These are phyloP conservation scores for Datnioides undecimradiatus DNA, from an alignment of 2,113 vertebrate species.

Conservation along the genomic window DNA sequence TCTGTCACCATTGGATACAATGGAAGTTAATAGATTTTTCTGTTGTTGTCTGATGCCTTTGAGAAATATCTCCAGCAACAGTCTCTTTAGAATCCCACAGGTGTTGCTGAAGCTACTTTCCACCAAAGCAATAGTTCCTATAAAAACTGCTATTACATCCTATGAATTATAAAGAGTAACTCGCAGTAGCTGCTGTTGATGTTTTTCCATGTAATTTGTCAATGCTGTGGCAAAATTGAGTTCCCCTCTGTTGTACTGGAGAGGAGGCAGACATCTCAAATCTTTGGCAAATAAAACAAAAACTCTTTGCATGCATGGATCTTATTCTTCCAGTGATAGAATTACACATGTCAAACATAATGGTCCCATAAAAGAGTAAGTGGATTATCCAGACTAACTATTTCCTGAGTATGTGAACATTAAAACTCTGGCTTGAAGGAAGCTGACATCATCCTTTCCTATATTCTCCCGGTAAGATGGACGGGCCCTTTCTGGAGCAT, in stretches of 20 bases:
- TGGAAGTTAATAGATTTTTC: too few species aligned
- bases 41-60: too few species aligned
- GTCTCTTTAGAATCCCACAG: too few species aligned
- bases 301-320: not conserved
- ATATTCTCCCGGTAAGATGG: constrained; percentile 5
- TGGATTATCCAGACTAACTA: not conserved
- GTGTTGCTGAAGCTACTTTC: not conserved
- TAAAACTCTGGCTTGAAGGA: not conserved
- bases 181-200: not conserved
- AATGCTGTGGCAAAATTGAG: not conserved
- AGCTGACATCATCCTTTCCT: constrained; percentile 2
- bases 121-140: too few species aligned
- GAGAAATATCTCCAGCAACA: too few species aligned
- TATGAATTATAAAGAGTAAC: not conserved
- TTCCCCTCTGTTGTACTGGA: not conserved
- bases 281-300: not conserved
- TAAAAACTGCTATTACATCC: too few species aligned
- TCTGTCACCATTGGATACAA: too few species aligned
- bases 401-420: constrained; percentile 4
- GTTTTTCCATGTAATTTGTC: not conserved
- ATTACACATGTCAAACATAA: not conserved
- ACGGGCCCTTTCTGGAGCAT: constrained; percentile 26
- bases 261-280: not conserved
- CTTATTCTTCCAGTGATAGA: not conserved
- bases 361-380: not conserved